Evolutionary conservation across 1,140 invertebrate species (phyloP).

Genomic region (Drosophila bocki): DNA sequence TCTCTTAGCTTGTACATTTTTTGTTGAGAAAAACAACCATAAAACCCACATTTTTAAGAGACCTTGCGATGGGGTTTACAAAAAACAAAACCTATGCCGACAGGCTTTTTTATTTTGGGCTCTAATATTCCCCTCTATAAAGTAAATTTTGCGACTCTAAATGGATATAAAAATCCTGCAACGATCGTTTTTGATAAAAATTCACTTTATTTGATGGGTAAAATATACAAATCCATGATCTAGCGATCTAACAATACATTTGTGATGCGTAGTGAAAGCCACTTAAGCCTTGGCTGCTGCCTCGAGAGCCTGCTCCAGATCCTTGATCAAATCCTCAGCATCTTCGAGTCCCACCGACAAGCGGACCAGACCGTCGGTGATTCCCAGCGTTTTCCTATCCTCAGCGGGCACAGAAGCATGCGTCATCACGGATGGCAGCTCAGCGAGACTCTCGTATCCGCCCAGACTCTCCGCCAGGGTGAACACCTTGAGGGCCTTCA

Average conservation of each 20-base stretch:
- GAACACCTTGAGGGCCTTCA: conserved; percentile 92
- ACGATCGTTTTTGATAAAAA: not conserved
- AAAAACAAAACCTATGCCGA: no score
- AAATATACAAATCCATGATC: conserved; percentile 26
- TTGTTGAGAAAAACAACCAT: not conserved
- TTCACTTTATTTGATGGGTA: conserved; percentile 27
- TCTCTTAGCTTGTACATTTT: not conserved
- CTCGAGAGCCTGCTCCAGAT: conserved; percentile 93
- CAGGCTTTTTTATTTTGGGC: no score
- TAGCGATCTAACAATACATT: not conserved
- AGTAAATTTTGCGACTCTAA: not conserved
- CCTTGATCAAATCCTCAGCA: conserved; percentile 93
- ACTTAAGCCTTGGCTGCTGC: conserved; percentile 53
- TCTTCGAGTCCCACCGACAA: conserved; percentile 97
- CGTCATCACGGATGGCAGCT: conserved; percentile 93
- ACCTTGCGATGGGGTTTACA: no score
- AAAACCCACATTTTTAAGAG: no score
- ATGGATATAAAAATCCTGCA: not conserved
- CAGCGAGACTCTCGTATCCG: conserved; percentile 96
- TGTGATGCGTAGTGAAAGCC: not conserved
- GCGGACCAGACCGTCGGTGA: conserved; percentile 94
- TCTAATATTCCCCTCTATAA: not conserved
- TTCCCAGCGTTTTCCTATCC: conserved; percentile 91
- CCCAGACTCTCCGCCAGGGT: conserved; percentile 98
- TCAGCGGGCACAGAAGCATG: conserved; percentile 92